These are phyloP conservation scores for Dryocosmus kuriphilus DNA, from an alignment of 2,888 invertebrate genomes.

Conservation along the genomic window DNA sequence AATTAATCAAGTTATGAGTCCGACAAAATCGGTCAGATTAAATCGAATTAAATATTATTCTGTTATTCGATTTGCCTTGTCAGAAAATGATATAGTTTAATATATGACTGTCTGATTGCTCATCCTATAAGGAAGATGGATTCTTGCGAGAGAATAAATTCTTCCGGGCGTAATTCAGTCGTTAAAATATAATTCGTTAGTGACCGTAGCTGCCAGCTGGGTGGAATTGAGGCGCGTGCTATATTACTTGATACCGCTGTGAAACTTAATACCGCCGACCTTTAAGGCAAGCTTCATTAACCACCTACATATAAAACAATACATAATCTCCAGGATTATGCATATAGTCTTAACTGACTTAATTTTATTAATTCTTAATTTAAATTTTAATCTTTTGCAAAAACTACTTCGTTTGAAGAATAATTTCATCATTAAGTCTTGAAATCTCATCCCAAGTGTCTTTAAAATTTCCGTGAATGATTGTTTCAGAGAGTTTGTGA, in stretches of 20 bases:
- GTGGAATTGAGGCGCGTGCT: slow-evolving; percentile 70
- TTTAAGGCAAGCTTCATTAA: slow-evolving; percentile 50
- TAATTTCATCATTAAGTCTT: neutral
- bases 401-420: neutral
- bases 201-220: slow-evolving; percentile 63
- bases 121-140: neutral
- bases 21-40: neutral
- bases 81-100: neutral
- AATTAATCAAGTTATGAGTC: neutral
- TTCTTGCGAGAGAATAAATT: slow-evolving; percentile 58
- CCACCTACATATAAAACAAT: slow-evolving; percentile 16
- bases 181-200: slow-evolving; percentile 52
- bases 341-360: neutral
- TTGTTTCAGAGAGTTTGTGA: no score
- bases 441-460: neutral
- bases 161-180: slow-evolving; percentile 63
- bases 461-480: neutral
- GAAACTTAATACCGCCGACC: slow-evolving; percentile 66
- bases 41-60: neutral
- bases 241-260: slow-evolving; percentile 68
- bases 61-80: neutral
- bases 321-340: slow-evolving; percentile 11
- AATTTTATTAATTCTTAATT: neutral
- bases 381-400: slow-evolving; percentile 3
- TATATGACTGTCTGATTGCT: slow-evolving; percentile 4